Evolutionary conservation across 2,888 invertebrate species (phyloP).

Genomic region (Acrocyrtus sp.): DNA sequence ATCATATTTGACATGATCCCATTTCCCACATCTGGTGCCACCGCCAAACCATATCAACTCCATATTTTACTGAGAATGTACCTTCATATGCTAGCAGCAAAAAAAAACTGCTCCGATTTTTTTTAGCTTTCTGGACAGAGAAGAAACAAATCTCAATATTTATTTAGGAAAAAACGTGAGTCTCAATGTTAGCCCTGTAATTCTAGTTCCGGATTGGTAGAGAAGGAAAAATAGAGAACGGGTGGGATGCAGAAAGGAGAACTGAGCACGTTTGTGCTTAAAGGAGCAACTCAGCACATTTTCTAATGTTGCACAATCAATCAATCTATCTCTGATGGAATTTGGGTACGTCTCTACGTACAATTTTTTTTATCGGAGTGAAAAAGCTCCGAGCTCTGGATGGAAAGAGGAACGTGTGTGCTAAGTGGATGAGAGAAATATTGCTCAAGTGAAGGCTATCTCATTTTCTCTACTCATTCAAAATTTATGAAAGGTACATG

Average conservation of each 20-base stretch:
- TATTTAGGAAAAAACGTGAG: not conserved
- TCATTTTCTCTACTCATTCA: not conserved
- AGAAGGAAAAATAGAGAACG: too few species aligned
- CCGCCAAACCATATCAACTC: not conserved
- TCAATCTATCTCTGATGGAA: slow-evolving; percentile 32
- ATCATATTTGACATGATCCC: slow-evolving; percentile 43
- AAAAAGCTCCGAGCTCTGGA: too few species aligned
- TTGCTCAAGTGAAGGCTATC: not conserved
- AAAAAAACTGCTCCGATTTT: too few species aligned
- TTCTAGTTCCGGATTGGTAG: too few species aligned
- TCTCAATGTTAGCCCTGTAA: too few species aligned
- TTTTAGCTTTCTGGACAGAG: too few species aligned
- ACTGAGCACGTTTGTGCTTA: too few species aligned
- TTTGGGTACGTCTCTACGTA: not conserved
- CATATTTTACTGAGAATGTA: too few species aligned
- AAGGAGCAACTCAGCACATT: not conserved
- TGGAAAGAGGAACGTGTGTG: not conserved
- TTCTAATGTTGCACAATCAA: slow-evolving; percentile 21
- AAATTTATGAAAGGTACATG: too few species aligned
- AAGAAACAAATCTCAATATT: not conserved
- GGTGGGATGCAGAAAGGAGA: too few species aligned
- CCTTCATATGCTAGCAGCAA: too few species aligned
- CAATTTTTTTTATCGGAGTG: too few species aligned
- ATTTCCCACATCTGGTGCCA: slow-evolving; percentile 36
- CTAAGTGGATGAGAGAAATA: not conserved